Conservation (phyloP, 2,113 vertebrate genomes). For the Sitta europaea region DNA sequence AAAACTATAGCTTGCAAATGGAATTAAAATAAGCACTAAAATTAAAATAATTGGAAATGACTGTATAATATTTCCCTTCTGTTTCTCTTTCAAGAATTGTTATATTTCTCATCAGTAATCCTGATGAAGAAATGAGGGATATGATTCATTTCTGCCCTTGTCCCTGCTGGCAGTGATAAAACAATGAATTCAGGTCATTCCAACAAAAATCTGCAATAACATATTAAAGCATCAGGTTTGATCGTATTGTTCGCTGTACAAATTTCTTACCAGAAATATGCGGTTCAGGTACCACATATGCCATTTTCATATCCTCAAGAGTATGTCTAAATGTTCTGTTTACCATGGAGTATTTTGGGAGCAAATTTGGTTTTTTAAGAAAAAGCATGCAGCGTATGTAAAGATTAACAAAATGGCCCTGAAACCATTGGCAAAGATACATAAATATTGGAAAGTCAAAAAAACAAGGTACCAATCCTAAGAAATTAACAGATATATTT, state of each 20-base stretch:
- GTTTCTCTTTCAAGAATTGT: background rate
- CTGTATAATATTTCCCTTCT: background rate
- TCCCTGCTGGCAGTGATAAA: background rate
- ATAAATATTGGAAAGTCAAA: background rate
- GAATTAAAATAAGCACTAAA: background rate
- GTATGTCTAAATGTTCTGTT: background rate
- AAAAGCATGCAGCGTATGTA: background rate
- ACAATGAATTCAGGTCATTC: background rate
- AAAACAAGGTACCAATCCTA: background rate
- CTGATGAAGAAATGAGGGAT: background rate
- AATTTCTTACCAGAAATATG: background rate
- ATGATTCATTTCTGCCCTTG: background rate
- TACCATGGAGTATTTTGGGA: background rate
- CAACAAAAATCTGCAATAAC: background rate
- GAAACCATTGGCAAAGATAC: background rate
- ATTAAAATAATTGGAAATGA: background rate
- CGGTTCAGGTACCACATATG: accelerated
- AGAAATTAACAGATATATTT: background rate
- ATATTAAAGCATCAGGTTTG: background rate
- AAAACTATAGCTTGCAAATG: background rate
- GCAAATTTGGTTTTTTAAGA: background rate
- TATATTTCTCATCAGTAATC: background rate
- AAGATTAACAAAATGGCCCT: background rate
- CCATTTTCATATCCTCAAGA: background rate
- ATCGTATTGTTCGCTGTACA: background rate